Evolutionary conservation across 2,888 invertebrate species (phyloP), one percentile per base, ranked within the genome.

Genomic region (Napeogenes sylphis): DNA sequence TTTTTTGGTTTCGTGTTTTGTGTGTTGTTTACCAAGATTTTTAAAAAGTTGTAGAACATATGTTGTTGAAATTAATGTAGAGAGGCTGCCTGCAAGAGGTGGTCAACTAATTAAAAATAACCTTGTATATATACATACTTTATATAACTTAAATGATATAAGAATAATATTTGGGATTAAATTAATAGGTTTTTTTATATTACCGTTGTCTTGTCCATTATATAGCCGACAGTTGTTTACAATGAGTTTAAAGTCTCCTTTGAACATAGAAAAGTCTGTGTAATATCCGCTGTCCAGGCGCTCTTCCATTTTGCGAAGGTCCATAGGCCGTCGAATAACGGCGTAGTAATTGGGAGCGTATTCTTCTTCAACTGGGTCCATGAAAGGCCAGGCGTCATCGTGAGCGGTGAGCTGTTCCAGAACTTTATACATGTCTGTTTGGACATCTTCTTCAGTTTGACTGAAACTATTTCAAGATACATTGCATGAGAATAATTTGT

Each of bases 311-410:
- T 94, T 94, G 64, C 93, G 93, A 58, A 98, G 91, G 83, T 97
- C 97, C 97, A 98, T 97, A 0, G 98, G 98, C 70, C 94, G 92
- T 70, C 94, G 83, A 51, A 94, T 94, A 38, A 94, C 93, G 0
- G 94, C 92, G 77, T 94, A 94, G 79, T 94, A 95, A 82, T 96
- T 95, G 0, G 98, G 98, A 0, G 98, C 98, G 80, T 96, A 96
- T 77, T 96, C 96, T 79, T 98, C 97, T 75, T 97, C 96, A 1
- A 98, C 98, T 0, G 98, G 96, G 78, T 97, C 97, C 80, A 96
- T 92, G 84, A 98, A 98, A 0, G 98, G 98, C 98, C 98, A 98
- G 0, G 98, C 97, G 81, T 98, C 97, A 63, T 95, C 94, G 80
- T 98, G 97, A 74, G 95, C 94, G 76, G 95, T 96, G 47, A 98